Conservation (phyloP, 2,113 vertebrate genomes). For the Cololabis saira region DNA sequence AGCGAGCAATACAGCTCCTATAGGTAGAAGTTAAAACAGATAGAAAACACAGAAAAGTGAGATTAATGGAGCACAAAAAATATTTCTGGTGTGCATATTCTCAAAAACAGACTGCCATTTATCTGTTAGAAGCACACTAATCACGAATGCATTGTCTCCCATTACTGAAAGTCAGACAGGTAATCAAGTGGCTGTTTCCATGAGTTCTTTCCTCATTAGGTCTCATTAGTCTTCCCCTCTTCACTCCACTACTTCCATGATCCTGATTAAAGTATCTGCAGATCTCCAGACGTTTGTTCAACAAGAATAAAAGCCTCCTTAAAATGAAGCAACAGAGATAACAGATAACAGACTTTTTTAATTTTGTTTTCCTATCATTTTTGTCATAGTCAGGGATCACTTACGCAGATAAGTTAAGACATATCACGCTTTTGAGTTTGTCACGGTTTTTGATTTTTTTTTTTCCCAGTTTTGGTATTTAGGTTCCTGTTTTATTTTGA, state of each 20-base stretch:
- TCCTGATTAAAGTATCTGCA: slow-evolving; percentile 41
- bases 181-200: slow-evolving; percentile 70
- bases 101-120: slow-evolving; percentile 22
- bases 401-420: too few species aligned
- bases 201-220: slow-evolving; percentile 60
- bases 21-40: background rate
- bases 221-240: slow-evolving; percentile 56
- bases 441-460: too few species aligned
- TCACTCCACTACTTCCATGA: slow-evolving; percentile 52
- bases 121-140: slow-evolving; percentile 56
- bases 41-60: background rate
- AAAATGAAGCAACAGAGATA: slow-evolving; percentile 16
- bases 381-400: too few species aligned
- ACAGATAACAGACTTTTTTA: too few species aligned
- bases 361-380: too few species aligned
- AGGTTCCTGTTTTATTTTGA: too few species aligned
- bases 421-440: too few species aligned
- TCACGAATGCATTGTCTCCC: slow-evolving; percentile 46
- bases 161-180: slow-evolving; percentile 55
- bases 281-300: slow-evolving; percentile 39
- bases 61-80: background rate
- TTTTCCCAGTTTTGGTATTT: too few species aligned
- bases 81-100: background rate
- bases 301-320: slow-evolving; percentile 19
- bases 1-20: too few species aligned